Evolutionary conservation across 2,797 vertebrate species (phyloP).

Genomic region (Lophotriccus pileatus): DNA sequence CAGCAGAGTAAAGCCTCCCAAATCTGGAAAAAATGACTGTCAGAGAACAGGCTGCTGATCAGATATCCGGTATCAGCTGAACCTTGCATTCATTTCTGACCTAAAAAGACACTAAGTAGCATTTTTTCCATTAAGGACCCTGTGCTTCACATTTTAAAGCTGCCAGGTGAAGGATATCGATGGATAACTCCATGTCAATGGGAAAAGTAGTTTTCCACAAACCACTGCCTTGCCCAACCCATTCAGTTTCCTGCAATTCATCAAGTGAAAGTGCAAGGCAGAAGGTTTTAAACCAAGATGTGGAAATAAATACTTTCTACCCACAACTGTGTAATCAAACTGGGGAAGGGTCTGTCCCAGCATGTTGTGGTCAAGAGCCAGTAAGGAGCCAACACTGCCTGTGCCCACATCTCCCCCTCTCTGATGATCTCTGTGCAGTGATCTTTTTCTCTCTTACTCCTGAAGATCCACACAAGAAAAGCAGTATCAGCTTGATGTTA

Average conservation of each 20-base stretch:
- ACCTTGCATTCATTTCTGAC: background rate
- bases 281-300: background rate
- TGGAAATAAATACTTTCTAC: background rate
- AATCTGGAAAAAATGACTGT: background rate
- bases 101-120: background rate
- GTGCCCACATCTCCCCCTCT: background rate
- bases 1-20: background rate
- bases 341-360: background rate
- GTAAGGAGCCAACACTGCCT: background rate
- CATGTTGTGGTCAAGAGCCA: background rate
- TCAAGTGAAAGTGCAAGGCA: background rate
- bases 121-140: background rate
- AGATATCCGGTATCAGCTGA: background rate
- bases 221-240: background rate
- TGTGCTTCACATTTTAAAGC: background rate
- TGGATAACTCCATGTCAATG: background rate
- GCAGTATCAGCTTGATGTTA: background rate
- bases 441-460: background rate
- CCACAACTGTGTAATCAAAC: background rate
- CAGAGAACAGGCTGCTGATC: background rate
- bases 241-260: background rate
- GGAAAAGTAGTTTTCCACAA: background rate
- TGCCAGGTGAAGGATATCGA: background rate
- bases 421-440: background rate
- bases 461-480: background rate